Evolutionary conservation across 2,888 invertebrate genomes (phyloP).

Genomic region (Psococerastis gibbosa): DNA sequence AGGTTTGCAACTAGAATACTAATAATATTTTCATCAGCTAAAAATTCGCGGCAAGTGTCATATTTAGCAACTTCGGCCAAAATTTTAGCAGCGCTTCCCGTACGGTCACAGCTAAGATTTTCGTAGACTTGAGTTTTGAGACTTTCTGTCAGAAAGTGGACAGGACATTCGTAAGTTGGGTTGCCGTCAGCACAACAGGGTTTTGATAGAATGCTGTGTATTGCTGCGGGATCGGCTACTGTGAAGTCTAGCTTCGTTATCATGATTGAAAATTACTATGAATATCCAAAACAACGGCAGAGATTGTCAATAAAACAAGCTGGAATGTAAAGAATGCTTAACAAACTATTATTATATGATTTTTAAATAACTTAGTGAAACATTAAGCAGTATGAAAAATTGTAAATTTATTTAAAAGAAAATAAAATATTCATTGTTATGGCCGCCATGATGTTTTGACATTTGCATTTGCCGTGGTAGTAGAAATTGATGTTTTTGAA

Average conservation of each 20-base stretch:
- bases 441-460: too few relatives aligned
- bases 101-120: background rate
- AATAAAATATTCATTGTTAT: too few relatives aligned
- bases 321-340: too few relatives aligned
- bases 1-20: background rate
- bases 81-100: background rate
- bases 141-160: background rate
- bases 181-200: background rate
- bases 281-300: too few relatives aligned
- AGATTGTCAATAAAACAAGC: too few relatives aligned
- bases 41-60: background rate
- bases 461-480: too few relatives aligned
- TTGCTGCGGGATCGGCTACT: background rate
- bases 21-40: background rate
- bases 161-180: background rate
- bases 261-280: too few relatives aligned
- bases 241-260: background rate
- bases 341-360: too few relatives aligned
- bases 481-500: too few relatives aligned
- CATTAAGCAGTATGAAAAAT: too few relatives aligned
- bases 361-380: too few relatives aligned
- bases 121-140: background rate
- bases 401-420: too few relatives aligned
- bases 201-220: background rate
- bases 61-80: slow-evolving; percentile 3